Evolutionary conservation across 2,797 vertebrate genomes (phyloP).

Genomic region (Pristis pectinata): DNA sequence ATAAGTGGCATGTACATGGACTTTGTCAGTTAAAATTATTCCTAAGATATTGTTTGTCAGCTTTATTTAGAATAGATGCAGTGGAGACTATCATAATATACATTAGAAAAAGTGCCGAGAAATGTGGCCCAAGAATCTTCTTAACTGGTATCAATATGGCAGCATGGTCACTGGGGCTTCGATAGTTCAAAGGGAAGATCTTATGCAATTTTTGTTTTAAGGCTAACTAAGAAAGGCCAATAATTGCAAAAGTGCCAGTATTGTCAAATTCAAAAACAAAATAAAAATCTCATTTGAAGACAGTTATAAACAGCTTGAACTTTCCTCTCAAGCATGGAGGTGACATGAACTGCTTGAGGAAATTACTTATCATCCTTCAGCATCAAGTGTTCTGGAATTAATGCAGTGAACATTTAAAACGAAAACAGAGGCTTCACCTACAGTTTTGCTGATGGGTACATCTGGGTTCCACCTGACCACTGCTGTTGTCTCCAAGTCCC

Average conservation of each 20-base stretch:
- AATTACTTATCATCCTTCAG: not conserved
- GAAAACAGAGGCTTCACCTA: conserved; percentile 25
- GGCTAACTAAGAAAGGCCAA: not conserved
- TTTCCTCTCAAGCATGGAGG: not conserved
- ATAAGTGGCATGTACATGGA: not conserved
- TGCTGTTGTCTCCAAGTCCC: not conserved
- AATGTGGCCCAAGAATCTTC: not conserved
- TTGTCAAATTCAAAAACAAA: not conserved
- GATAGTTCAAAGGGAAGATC: not conserved
- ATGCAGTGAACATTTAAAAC: conserved; percentile 20
- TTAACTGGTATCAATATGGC: not conserved
- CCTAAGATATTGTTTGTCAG: not conserved
- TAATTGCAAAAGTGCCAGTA: not conserved
- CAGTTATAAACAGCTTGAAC: not conserved
- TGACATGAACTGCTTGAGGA: not conserved
- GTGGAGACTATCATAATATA: too few species aligned
- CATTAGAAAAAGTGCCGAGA: not conserved
- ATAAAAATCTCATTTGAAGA: not conserved
- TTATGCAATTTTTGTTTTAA: not conserved
- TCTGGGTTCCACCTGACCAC: conserved; percentile 29
- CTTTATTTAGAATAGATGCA: too few species aligned
- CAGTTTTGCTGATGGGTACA: not conserved
- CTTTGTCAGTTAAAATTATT: not conserved
- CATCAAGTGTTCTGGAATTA: not conserved
- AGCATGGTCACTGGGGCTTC: not conserved